A percentile compares a stretch with the other conserved stretches of the same genome.
Conservation (phyloP, 2,888 invertebrate species). For the Eurois occulta region DNA sequence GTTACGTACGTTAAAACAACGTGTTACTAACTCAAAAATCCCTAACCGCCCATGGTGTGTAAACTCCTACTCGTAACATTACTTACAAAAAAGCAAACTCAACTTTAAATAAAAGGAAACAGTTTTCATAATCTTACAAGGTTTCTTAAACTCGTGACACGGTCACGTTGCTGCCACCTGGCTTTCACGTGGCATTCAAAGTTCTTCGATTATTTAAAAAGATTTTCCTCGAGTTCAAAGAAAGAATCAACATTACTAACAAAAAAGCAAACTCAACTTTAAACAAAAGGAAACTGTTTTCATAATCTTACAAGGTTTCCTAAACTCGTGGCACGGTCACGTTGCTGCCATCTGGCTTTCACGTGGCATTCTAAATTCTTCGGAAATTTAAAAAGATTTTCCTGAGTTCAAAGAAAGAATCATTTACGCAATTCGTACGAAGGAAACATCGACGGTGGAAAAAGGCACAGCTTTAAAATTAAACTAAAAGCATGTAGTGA, state of each 20-base stretch:
- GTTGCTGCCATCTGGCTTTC: not conserved
- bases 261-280: not conserved
- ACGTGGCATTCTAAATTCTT: not conserved
- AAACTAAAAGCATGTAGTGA: not conserved
- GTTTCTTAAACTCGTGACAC: not conserved
- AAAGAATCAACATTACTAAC: not conserved
- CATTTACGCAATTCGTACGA: not conserved
- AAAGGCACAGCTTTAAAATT: not conserved
- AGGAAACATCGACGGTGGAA: not conserved
- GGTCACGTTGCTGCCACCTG: not conserved
- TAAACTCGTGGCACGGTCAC: not conserved
- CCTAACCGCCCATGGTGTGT: no score
- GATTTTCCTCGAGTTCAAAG: not conserved
- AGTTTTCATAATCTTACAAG: not conserved
- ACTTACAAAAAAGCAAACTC: not conserved
- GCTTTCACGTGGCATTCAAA: not conserved
- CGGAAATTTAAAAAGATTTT: not conserved
- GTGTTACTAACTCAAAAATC: no score
- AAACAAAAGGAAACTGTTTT: not conserved
- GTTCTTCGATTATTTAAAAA: not conserved
- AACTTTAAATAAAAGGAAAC: not conserved
- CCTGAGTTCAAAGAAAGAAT: not conserved
- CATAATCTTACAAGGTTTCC: not conserved
- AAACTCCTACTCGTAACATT: not conserved
- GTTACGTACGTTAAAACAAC: no score